These are phyloP conservation scores for Meles meles DNA, from an alignment of 2,113 vertebrate species.

Conservation along the genomic window DNA sequence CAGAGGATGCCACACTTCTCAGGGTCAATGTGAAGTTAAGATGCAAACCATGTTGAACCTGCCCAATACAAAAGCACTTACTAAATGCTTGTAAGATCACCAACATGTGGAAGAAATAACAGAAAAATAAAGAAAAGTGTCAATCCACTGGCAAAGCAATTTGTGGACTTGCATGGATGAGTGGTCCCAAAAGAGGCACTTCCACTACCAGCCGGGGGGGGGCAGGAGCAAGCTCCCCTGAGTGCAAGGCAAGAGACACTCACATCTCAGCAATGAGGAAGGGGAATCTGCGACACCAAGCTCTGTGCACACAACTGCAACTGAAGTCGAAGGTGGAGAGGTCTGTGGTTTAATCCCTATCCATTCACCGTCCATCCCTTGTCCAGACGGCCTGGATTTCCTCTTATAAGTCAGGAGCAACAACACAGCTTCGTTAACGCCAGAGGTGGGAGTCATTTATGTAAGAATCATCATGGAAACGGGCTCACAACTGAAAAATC, in stretches of 20 bases:
- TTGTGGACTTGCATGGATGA: background rate
- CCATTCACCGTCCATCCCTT: background rate
- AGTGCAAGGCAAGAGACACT: background rate
- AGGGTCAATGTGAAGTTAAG: background rate
- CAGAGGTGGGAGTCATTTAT: background rate
- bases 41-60: background rate
- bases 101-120: background rate
- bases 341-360: background rate
- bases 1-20: background rate
- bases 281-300: accelerated
- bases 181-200: background rate
- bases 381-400: background rate
- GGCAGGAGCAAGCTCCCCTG: background rate
- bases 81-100: background rate
- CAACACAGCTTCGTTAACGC: background rate
- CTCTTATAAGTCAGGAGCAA: background rate
- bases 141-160: background rate
- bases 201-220: background rate
- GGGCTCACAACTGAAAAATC: background rate
- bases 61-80: background rate
- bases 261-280: background rate
- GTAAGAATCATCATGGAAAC: background rate
- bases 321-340: background rate
- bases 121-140: background rate
- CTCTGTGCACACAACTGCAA: accelerated